phyloP scores from a whole-genome alignment of 2,113 vertebrate species.

The Meles meles region DNA sequence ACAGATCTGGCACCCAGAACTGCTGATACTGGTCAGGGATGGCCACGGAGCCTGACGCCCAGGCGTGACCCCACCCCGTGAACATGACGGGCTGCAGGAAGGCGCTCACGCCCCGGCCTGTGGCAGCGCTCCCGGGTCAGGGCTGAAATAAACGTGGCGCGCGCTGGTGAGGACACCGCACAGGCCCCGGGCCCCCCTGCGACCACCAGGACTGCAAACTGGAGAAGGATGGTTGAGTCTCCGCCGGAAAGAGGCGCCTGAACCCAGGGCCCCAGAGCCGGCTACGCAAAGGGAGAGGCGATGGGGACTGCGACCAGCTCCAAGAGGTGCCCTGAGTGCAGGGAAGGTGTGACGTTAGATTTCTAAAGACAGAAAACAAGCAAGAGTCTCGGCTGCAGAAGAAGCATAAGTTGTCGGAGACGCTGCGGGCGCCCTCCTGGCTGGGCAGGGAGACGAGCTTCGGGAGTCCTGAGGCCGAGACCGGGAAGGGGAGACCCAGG shows the following conservation, averaged over 20 bases:
- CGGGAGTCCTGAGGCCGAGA: not conserved
- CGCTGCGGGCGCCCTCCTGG: not conserved
- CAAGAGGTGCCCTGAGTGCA: not conserved
- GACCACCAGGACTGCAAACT: not conserved
- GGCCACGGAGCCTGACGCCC: not conserved
- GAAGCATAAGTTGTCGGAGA: not conserved
- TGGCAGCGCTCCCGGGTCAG: not conserved
- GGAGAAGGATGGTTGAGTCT: not conserved
- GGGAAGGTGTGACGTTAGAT: not conserved
- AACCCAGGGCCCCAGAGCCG: not conserved
- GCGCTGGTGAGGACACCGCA: not conserved
- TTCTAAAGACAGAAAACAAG: not conserved
- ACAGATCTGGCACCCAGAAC: too few relatives aligned
- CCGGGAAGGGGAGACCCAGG: not conserved
- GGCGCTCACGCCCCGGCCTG: too few relatives aligned
- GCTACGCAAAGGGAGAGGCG: not conserved
- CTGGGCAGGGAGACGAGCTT: not conserved
- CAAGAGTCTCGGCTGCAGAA: too few relatives aligned
- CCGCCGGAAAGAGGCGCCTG: not conserved
- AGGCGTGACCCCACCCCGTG: not conserved
- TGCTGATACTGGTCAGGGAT: fast-evolving
- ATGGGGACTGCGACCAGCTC: not conserved
- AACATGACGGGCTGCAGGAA: not conserved
- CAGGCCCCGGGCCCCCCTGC: fast-evolving
- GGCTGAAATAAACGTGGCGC: not conserved